phyloP scores from a whole-genome alignment of 2,113 vertebrate genomes.

The Pavo muticus region DNA sequence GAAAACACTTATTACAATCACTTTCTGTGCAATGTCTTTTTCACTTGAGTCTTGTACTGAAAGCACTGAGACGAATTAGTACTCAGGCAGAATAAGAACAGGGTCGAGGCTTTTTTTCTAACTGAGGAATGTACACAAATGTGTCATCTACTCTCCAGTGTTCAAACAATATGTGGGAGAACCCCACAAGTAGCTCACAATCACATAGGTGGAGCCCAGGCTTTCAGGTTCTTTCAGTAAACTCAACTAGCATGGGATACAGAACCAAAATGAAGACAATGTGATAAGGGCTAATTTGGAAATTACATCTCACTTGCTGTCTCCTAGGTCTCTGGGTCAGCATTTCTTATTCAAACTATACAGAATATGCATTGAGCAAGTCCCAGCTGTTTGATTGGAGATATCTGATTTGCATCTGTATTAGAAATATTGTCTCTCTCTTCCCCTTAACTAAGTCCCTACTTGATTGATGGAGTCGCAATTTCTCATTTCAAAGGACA shows the following conservation, averaged over 20 bases:
- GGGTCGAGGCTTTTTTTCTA: background rate
- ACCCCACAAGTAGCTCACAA: background rate
- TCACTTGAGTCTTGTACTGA: background rate
- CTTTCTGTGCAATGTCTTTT: background rate
- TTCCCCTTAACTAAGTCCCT: background rate
- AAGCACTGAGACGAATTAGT: constrained; percentile 21
- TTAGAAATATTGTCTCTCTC: background rate
- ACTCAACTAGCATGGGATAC: background rate
- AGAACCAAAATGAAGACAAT: background rate
- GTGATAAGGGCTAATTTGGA: background rate
- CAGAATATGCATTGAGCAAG: background rate
- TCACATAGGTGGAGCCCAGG: background rate
- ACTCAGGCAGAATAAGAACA: background rate
- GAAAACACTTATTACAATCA: background rate
- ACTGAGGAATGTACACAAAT: background rate
- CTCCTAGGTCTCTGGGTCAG: background rate
- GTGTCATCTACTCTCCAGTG: background rate
- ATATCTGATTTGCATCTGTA: background rate
- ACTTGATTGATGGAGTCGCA: background rate
- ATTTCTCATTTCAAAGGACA: constrained; percentile 26
- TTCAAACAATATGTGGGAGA: background rate
- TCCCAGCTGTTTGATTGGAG: background rate
- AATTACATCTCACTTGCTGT: background rate
- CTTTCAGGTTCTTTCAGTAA: background rate
- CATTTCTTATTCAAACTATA: background rate